Evolutionary conservation across 2,797 vertebrate species (phyloP), one percentile per base, ranked within the genome.

Genomic region (Philypnodon macrostomus): DNA sequence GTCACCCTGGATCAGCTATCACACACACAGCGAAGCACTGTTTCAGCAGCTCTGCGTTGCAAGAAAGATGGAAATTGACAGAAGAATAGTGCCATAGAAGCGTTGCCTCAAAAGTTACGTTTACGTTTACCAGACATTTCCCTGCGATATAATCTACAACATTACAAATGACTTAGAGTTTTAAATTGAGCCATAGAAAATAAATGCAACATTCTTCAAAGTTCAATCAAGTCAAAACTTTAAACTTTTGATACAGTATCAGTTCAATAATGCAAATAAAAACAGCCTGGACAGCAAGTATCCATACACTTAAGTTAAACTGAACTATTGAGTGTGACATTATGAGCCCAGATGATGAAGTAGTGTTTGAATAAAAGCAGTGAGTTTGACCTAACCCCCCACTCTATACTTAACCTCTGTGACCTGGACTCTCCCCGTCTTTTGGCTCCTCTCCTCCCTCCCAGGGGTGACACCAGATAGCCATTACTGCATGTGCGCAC

Each of bases 401-500:
- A 31, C 54, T 62, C 74, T 81, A 79, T 78, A 87, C 85, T 90
- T 91, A 89, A 90, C 89, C 89, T 83, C 71, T 69, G 11, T 84
- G 87, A 88, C 87, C 87, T 88, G 70, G 26, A 69, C 73, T 79
- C 74, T 77, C 70, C 67, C 77, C 76, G 75, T 69, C 53, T 77
- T n/a, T 54, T 67, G 64, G 70, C 69, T 79, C 37, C 53, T 59
- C 56, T 49, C 73, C 80, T 83, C 56, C 48, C 75, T 81, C 83
- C 77, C 62, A 2, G 54, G 85, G 83, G 80, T 79, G 85, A 89
- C 82, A 89, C 84, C 70, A 85, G 87, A 91, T 91, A 88, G 84
- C 88, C 83, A 90, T 89, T 89, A 90, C 83, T 73, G 73, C 72
- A 77, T 54, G 65, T 55, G 67, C 51, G 59, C 58, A 24, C 69